Base-by-base conservation (phyloP, 2,113 vertebrate genomes). In the Periophthalmus modestus region DNA sequence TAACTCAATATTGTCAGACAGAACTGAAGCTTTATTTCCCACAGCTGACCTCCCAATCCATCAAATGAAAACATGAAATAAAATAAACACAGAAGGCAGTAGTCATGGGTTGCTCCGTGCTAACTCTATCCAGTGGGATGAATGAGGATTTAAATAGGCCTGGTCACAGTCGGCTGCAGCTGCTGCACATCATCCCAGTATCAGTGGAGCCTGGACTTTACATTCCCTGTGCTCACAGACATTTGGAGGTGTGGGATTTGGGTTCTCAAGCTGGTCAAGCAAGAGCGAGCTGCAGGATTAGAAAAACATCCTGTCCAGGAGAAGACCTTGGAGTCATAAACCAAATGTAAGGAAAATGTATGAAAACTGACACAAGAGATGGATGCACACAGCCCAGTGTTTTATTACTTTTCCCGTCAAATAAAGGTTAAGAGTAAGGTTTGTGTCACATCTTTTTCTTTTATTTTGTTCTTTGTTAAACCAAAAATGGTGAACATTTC, bases 81-180 rank as follows among this genome's bases (percentile, higher is more conserved):
- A 62, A 23, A 70, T 36, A 61, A 72, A 59, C 55, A 65, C 33
- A 6, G 57, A 63, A 55, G 75, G 50, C 74, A 58, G 47, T 28
- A 46, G 52, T n/a, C 0, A 54, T 74, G 62, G 57, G 50, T 19
- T 23, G 46, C 74, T 78, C 62, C 70, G 62, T 59, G 73, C 79
- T 77, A 63, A 82, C 81, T 72, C 47, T 76, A 76, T 62, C 24
- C 74, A 50, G 63, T n/a, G 46, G 72, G 81, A 83, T 78, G 79
- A 75, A 82, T 74, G 47, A 23, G 33, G 61, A 81, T 72, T 72
- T 77, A 72, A 87, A 85, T 68, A 34, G 68, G 36, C 74, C 71
- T 69, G 63, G 79, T 80, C 82, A 75, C 79, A 66, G 71, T 78
- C n/a, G 19, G 82, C 18, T 70, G 76, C 73, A 77, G 78, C 74